Evolutionary conservation across 2,888 invertebrate genomes (phyloP), one percentile per base, ranked within the genome.

Genomic region (Neuroscelio doddi): DNA sequence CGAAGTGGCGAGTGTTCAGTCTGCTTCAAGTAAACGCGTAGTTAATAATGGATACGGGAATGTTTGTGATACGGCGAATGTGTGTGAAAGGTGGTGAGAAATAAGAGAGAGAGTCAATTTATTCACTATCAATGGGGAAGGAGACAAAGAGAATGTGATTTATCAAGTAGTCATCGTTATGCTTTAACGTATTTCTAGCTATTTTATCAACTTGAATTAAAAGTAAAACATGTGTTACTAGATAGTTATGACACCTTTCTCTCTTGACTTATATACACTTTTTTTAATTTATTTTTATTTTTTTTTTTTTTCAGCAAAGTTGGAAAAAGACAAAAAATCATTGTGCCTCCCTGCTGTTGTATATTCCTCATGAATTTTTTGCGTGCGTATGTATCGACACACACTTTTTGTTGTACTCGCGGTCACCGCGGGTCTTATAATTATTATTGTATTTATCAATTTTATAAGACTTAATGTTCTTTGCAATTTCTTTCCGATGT

Each of bases 81-180:
- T 64, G 50, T 55, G 59, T 68, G 42, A 62, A 50, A 47, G 51
- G 64, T 42, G 47, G 52, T 44, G 46, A 59, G 61, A 29, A 36
- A 45, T n/a, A 29, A 45, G 26, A 53, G 39, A 58, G 29, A 47
- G 26, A 62, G 46, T 66, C 68, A 62, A 70, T 62, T 69, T 57
- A 51, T 58, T 29, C 36, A 34, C 24, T 30, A 38, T 61, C 30
- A 57, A 58, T 63, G 72, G 53, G 67, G 68, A 69, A 61, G 65
- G 59, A 69, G 65, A 69, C 68, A 78, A 76, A 73, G 67, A 75
- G 71, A 73, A 64, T 71, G 68, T 72, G 70, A 72, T 71, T 69
- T 75, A 77, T 71, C 75, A 79, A 81, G 81, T 82, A 82, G 81
- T 82, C 80, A 82, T 76, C 79, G 78, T 80, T 80, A 81, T 81